Conservation (phyloP, 2,797 vertebrate species). For the Xyrichtys novacula region DNA sequence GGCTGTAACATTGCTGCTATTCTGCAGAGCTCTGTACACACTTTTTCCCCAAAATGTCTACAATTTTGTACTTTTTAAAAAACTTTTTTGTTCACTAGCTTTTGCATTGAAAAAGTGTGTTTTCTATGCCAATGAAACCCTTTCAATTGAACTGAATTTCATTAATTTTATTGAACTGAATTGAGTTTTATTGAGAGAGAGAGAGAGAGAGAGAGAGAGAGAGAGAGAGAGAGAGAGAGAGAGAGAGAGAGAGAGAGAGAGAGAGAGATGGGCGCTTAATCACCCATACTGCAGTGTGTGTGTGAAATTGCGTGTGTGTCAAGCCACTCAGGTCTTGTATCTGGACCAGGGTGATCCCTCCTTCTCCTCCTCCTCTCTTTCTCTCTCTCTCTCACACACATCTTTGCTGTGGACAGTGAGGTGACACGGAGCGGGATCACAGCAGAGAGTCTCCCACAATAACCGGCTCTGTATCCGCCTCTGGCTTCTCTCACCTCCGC, state of each 20-base stretch:
- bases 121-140: too few relatives aligned
- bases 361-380: too few relatives aligned
- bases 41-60: too few relatives aligned
- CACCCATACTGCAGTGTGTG: constrained; percentile 58
- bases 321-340: constrained; percentile 29
- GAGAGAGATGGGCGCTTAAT: constrained; percentile 40
- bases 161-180: too few relatives aligned
- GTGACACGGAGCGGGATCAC: constrained; percentile 41
- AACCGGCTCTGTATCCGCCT: constrained; percentile 45
- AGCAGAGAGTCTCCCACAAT: constrained; percentile 44
- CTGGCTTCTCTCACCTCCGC: constrained; percentile 56
- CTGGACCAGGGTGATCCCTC: constrained; percentile 41
- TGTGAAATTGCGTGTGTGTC: constrained; percentile 15
- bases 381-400: constrained; percentile 35
- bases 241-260: constrained; percentile 8
- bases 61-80: too few relatives aligned
- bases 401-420: constrained; percentile 34
- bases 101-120: too few relatives aligned
- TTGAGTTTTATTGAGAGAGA: too few relatives aligned
- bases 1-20: too few relatives aligned
- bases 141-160: too few relatives aligned
- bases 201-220: too few relatives aligned
- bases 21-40: too few relatives aligned
- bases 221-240: constrained; percentile 1
- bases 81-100: too few relatives aligned